Base-by-base conservation (phyloP, 1,140 invertebrate genomes). In the Drosophila navojoa region DNA sequence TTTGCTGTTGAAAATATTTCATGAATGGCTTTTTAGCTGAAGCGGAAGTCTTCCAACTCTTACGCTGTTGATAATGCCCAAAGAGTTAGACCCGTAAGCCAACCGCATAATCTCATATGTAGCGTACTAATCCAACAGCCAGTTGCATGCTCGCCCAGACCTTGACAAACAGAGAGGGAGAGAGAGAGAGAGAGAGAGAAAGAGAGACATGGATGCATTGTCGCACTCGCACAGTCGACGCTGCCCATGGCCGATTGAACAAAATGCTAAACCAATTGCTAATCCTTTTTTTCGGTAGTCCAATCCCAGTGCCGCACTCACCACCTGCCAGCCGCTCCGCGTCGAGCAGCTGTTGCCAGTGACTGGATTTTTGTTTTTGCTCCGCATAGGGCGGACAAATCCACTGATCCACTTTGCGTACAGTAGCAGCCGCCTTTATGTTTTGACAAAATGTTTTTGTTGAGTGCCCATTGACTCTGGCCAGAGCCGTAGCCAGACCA, bases 401-500 rank as follows among this genome's bases (percentile, higher is more conserved):
- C 84, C 76, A 82, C 71, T 86, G 81, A 86, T 86, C 81, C 81
- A 87, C 81, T 87, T 86, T 86, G 82, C 82, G 84, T 82, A 86
- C 79, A 82, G 82, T 76, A 79, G 81, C 82, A 76, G 76, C 76
- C 76, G 82, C 82, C 82, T 82, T 76, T 77, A 69, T 86, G 84
- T 86, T 86, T 89, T 86, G 79, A 79, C 82, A 87, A 86, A 86
- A 86, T 89, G 82, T 86, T 86, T 86, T 89, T 89, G 84, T 76
- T 71, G 84, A 86, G 82, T 86, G 70, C 82, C 82, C 82, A 89
- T 89, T 86, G 82, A 87, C 82, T 86, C 78, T 82, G 63, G 52
- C 49, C 49, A 45, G 9, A 7, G 13, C 49, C 49, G 29, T 3
- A 13, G 13, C 38, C 32, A 32, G 32, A 9, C 32, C 32, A 0